phyloP scores from a whole-genome alignment of 2,888 invertebrate genomes.

The Coremacera marginata region DNA sequence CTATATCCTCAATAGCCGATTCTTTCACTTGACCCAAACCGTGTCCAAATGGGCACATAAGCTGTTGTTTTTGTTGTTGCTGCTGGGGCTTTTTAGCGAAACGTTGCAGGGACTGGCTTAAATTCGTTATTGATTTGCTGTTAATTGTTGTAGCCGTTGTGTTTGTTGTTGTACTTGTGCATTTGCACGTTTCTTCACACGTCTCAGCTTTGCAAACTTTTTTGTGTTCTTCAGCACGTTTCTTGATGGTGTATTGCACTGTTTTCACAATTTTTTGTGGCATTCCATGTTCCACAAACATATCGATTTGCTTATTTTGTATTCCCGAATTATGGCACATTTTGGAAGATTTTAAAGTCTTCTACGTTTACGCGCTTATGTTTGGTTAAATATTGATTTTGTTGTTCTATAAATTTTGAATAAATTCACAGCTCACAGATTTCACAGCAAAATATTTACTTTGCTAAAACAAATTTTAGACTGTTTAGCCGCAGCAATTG shows the following conservation, averaged over 20 bases:
- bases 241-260: slow-evolving; percentile 62
- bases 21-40: not conserved
- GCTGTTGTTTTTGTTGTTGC: slow-evolving; percentile 31
- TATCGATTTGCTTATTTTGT: slow-evolving; percentile 66
- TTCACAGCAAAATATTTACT: not conserved
- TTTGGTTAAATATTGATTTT: not conserved
- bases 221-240: slow-evolving; percentile 53
- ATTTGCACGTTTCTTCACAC: slow-evolving; percentile 19
- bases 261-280: slow-evolving; percentile 65
- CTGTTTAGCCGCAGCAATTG: slow-evolving; percentile 26
- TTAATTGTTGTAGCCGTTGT: not conserved
- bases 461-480: not conserved
- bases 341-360: slow-evolving; percentile 34
- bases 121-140: not conserved
- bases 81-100: slow-evolving; percentile 44
- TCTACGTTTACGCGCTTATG: not conserved
- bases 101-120: not conserved
- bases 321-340: slow-evolving; percentile 66
- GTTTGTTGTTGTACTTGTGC: slow-evolving; percentile 16
- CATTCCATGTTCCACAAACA: slow-evolving; percentile 65
- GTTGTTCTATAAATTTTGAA: not conserved
- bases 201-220: not conserved
- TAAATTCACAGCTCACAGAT: not conserved
- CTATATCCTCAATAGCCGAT: not conserved
- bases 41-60: not conserved